phyloP scores from a whole-genome alignment of 1,140 invertebrate genomes.

The Solenopsis invicta region DNA sequence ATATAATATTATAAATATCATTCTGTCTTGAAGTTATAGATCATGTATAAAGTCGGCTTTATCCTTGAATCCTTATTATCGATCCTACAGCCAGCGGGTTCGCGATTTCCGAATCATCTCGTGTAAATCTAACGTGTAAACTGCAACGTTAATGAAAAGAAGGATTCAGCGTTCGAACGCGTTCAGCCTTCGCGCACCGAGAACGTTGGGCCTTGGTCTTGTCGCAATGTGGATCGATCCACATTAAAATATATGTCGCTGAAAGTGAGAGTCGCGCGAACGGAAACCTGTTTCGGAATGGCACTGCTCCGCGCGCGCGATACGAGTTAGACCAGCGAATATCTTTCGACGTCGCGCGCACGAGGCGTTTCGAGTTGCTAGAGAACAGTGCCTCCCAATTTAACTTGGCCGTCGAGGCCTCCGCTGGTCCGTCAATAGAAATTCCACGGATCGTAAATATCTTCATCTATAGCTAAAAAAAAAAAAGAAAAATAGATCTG shows the following conservation, averaged over 20 bases:
- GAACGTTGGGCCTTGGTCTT: constrained; percentile 37
- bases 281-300: constrained; percentile 69
- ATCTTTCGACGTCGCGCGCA: constrained; percentile 16
- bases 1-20: too few relatives aligned
- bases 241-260: constrained; percentile 74
- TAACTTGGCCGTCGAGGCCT: not conserved
- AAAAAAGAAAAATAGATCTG: not conserved
- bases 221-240: constrained; percentile 38
- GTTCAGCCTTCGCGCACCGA: too few relatives aligned
- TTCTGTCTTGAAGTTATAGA: too few relatives aligned
- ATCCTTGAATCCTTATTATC: too few relatives aligned
- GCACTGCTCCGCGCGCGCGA: too few relatives aligned
- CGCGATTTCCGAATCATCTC: too few relatives aligned
- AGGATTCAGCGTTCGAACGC: too few relatives aligned
- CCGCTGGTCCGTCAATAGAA: too few relatives aligned
- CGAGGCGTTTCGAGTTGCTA: constrained; percentile 15
- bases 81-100: too few relatives aligned
- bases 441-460: not conserved
- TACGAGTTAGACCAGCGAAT: constrained; percentile 58
- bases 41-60: too few relatives aligned
- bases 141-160: too few relatives aligned
- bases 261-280: constrained; percentile 75
- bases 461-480: not conserved
- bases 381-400: not conserved
- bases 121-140: too few relatives aligned